Evolutionary conservation across 2,797 vertebrate species (phyloP), one percentile per base, ranked within the genome.

Genomic region (Channa striata): DNA sequence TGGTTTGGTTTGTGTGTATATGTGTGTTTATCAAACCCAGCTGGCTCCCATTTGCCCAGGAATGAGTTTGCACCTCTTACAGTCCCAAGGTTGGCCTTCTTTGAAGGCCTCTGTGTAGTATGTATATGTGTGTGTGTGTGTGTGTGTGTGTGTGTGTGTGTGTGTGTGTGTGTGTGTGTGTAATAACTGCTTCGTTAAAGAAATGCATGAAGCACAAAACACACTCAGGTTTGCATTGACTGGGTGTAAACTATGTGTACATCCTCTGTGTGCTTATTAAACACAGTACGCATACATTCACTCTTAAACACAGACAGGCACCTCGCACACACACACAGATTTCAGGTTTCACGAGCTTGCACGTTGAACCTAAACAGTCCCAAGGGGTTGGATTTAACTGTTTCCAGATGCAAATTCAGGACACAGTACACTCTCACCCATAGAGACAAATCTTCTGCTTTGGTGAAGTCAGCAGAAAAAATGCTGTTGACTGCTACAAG

Each of bases 11-110:
- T 71, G 78, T 60, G 72, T 73, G 80, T 56, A 68, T 78, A 59
- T 83, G 82, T 86, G 87, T 91, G 74, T 91, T 90, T 90, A 89
- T 93, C 90, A 92, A 92, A 86, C 82, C 89, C 92, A 93, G 92
- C 90, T 93, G 92, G 90, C 91, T 92, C 89, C 88, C 89, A 92
- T 93, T 93, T 93, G 84, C 87, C 87, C 87, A 87, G 89, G 92
- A 93, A 92, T 93, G 92, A 92, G 86, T 92, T 85, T 89, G 87
- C 86, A 93, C 92, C 88, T 92, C 92, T 91, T 76, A 72, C 89
- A 92, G 90, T 91, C 87, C 90, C 87, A 81, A 65, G 82, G 82
- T 75, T 86, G 84, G 74, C 50, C 76, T 33, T 65, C 89, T 91
- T 92, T 92, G 89, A 93, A 92, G 89, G 86, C 85, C 87, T 90